A percentile compares a stretch with the other conserved stretches of the same genome.
Evolutionary conservation across 2,113 vertebrate genomes (phyloP).

Genomic region (Prionailurus viverrinus): DNA sequence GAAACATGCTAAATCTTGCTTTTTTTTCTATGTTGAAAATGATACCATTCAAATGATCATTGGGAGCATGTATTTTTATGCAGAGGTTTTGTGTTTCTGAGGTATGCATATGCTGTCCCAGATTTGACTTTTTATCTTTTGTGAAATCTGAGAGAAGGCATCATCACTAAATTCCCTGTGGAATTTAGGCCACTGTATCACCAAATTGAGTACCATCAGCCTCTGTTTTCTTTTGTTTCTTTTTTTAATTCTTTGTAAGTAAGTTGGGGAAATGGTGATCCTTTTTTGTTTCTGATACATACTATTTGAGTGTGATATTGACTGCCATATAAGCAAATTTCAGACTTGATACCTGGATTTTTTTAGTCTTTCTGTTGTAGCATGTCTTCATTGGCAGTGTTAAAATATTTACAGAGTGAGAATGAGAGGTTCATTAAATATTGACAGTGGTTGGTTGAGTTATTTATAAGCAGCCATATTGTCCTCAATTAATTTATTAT

Average conservation of each 20-base stretch:
- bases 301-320: not conserved
- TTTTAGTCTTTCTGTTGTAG: conserved; percentile 23
- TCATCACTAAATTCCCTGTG: not conserved
- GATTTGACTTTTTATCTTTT: not conserved
- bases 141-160: conserved; percentile 20
- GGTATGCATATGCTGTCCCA: not conserved
- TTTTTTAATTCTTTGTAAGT: not conserved
- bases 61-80: not conserved
- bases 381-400: conserved; percentile 66
- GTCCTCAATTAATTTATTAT: conserved; percentile 62
- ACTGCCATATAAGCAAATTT: not conserved
- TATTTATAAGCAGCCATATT: conserved; percentile 70
- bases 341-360: not conserved
- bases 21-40: conserved; percentile 39
- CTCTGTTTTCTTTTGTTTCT: not conserved
- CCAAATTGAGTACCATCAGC: not conserved
- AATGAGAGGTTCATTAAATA: conserved; percentile 67
- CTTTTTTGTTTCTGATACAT: not conserved
- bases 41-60: not conserved
- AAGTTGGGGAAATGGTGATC: not conserved
- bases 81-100: conserved; percentile 32
- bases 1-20: conserved; percentile 31
- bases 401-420: conserved; percentile 80
- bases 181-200: not conserved
- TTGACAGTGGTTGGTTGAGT: conserved; percentile 63